Conservation (phyloP, 2,797 vertebrate species). For the Trematomus bernacchii region DNA sequence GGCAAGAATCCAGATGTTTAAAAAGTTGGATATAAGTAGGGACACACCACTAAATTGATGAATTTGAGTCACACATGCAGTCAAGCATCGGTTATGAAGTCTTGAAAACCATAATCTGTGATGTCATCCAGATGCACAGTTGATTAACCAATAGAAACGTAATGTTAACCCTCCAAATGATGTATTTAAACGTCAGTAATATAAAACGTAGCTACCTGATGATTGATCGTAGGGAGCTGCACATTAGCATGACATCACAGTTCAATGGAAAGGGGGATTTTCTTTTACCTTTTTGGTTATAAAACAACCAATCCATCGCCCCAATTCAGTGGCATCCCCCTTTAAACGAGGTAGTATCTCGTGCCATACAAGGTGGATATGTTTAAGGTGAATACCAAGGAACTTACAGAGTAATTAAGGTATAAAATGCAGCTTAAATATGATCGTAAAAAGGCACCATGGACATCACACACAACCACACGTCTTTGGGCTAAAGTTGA, state of each 20-base stretch:
- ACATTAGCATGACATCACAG: constrained; percentile 65
- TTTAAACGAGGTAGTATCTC: constrained; percentile 28
- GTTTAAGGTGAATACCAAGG: constrained; percentile 32
- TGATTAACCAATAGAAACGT: background rate
- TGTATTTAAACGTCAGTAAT: too few relatives aligned
- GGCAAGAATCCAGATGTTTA: constrained; percentile 1
- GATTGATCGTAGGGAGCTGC: constrained; percentile 18
- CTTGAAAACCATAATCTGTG: constrained; percentile 46
- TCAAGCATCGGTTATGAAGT: constrained; percentile 5
- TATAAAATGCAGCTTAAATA: constrained; percentile 57
- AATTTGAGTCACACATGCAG: constrained; percentile 39
- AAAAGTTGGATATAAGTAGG: constrained; percentile 17
- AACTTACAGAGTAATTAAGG: constrained; percentile 41
- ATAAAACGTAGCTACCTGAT: background rate
- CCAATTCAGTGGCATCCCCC: constrained; percentile 61
- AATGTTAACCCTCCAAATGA: background rate
- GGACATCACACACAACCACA: constrained; percentile 80
- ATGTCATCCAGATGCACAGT: constrained; percentile 65
- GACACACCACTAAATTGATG: constrained; percentile 60
- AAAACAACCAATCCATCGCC: constrained; percentile 14
- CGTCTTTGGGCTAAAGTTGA: constrained; percentile 74
- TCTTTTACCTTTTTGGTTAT: background rate
- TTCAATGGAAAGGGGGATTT: constrained; percentile 25
- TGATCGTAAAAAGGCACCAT: constrained; percentile 63
- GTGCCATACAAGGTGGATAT: background rate